Conservation (phyloP, 2,797 vertebrate species). For the Loriculus beryllinus region DNA sequence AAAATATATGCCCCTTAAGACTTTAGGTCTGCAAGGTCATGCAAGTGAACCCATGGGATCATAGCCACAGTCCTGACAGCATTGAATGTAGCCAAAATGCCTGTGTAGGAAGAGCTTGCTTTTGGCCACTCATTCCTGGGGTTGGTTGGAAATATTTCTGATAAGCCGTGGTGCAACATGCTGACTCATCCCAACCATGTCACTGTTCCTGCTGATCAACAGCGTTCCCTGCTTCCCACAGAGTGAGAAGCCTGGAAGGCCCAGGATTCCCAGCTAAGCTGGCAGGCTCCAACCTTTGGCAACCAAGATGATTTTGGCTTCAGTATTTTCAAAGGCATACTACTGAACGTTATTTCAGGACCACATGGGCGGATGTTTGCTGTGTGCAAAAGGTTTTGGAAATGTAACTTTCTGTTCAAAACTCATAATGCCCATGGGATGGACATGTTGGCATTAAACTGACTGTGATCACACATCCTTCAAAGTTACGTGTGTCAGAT, state of each 20-base stretch:
- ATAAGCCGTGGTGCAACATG: neutral
- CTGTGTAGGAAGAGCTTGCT: neutral
- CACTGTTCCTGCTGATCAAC: neutral
- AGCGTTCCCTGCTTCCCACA: neutral
- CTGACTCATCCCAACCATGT: neutral
- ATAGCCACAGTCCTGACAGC: neutral
- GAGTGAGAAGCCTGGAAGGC: neutral
- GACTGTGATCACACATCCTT: neutral
- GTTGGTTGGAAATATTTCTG: neutral
- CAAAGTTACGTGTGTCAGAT: neutral
- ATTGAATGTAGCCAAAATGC: neutral
- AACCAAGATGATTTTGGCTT: neutral
- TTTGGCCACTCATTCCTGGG: neutral
- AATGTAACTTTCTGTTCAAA: neutral
- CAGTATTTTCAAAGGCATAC: neutral
- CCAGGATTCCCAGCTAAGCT: neutral
- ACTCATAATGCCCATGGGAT: neutral
- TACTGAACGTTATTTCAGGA: neutral
- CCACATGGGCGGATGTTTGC: neutral
- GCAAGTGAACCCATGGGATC: neutral
- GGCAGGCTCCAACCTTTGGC: neutral
- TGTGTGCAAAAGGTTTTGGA: neutral
- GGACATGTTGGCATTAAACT: neutral
- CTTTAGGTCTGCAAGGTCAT: neutral
- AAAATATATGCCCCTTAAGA: neutral